Evolutionary conservation across 2,888 invertebrate species (phyloP).

Genomic region (Cylloceria caligata): DNA sequence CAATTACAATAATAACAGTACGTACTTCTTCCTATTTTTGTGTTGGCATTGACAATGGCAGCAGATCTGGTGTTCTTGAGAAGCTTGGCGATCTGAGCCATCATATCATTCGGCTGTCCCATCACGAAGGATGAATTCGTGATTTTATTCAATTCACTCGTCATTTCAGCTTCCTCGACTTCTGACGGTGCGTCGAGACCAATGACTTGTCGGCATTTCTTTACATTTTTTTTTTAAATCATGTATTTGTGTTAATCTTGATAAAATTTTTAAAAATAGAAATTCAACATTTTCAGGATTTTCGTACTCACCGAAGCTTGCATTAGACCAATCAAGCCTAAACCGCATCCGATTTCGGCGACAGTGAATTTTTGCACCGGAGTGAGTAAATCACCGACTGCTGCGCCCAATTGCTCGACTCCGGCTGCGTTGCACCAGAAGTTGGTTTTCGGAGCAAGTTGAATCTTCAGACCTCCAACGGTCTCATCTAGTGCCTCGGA

Average conservation of each 20-base stretch:
- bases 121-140: constrained; percentile 81
- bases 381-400: constrained; percentile 77
- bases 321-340: constrained; percentile 81
- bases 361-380: constrained; percentile 78
- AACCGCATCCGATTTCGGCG: constrained; percentile 82
- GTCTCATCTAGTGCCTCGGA: constrained; percentile 82
- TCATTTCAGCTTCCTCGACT: constrained; percentile 83
- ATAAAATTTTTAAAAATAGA: not conserved
- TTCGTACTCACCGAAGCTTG: constrained; percentile 79
- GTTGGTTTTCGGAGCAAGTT: constrained; percentile 82
- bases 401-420: constrained; percentile 79
- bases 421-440: constrained; percentile 82
- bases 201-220: constrained; percentile 82
- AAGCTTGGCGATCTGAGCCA: constrained; percentile 75
- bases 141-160: constrained; percentile 81
- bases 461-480: constrained; percentile 80
- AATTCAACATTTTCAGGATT: not conserved
- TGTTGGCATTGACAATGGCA: constrained; percentile 81
- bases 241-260: constrained; percentile 2
- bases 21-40: constrained; percentile 80
- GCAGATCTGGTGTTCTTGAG: constrained; percentile 76
- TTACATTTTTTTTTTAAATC: not conserved
- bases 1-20: constrained; percentile 9
- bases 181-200: constrained; percentile 82
- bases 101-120: constrained; percentile 79